Percentiles rank a stretch among this genome's conserved stretches.
These are phyloP conservation scores for Megastigmus dorsalis DNA, from an alignment of 2,888 invertebrate genomes.

Conservation along the genomic window DNA sequence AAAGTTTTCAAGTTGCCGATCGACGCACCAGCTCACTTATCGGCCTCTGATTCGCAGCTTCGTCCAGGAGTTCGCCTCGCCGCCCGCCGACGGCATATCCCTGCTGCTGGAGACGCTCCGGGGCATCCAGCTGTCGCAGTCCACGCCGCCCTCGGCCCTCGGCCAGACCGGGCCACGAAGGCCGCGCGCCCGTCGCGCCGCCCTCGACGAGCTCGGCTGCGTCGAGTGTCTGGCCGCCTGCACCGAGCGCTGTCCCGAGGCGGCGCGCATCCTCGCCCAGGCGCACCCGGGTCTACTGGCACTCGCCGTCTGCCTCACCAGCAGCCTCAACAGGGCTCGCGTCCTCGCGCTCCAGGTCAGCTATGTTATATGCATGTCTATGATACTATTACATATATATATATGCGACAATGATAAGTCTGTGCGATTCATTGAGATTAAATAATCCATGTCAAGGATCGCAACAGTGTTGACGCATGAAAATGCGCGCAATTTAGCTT, in stretches of 20 bases:
- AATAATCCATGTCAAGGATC: too few relatives aligned
- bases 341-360: slow-evolving; percentile 89
- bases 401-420: too few relatives aligned
- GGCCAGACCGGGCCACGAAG: slow-evolving; percentile 68
- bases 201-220: slow-evolving; percentile 91
- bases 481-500: too few relatives aligned
- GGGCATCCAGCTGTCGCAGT: slow-evolving; percentile 88
- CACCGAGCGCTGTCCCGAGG: slow-evolving; percentile 86
- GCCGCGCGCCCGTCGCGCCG: slow-evolving; percentile 78
- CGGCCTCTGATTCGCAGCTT: slow-evolving; percentile 80
- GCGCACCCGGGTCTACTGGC: slow-evolving; percentile 90
- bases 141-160: slow-evolving; percentile 73
- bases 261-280: slow-evolving; percentile 84
- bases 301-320: slow-evolving; percentile 90
- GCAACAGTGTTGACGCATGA: too few relatives aligned
- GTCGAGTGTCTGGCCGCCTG: slow-evolving; percentile 90
- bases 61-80: slow-evolving; percentile 92
- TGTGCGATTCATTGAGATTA: too few relatives aligned
- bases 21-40: too few relatives aligned
- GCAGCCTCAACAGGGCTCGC: slow-evolving; percentile 89
- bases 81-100: slow-evolving; percentile 91
- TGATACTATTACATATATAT: too few relatives aligned
- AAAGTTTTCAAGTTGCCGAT: too few relatives aligned
- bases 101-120: slow-evolving; percentile 89
- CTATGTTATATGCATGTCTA: too few relatives aligned